Percentiles rank a stretch among this genome's conserved stretches.
These are phyloP conservation scores for Coregonus sp. DNA, from an alignment of 2,797 vertebrate species.

Conservation along the genomic window DNA sequence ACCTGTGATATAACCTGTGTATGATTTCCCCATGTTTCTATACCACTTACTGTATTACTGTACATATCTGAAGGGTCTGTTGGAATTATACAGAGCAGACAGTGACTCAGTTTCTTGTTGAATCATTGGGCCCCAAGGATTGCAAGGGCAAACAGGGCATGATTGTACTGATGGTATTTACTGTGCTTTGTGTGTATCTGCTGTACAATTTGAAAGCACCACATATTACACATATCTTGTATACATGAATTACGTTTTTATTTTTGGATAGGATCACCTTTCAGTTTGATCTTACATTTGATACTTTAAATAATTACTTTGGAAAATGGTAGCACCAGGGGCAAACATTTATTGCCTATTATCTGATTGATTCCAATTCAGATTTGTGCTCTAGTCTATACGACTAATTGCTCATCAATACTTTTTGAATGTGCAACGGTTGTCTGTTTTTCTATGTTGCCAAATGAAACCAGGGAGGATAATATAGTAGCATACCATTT, in stretches of 20 bases:
- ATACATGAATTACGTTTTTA: conserved; percentile 37
- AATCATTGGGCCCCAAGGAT: background rate
- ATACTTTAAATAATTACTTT: conserved; percentile 24
- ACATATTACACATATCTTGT: conserved; percentile 21
- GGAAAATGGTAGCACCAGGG: conserved; percentile 49
- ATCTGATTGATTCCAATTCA: conserved; percentile 16
- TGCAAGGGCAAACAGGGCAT: background rate
- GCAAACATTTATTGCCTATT: conserved; percentile 8
- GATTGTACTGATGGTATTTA: background rate
- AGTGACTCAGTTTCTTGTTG: background rate
- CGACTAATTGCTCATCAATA: conserved; percentile 10
- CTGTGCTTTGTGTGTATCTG: background rate
- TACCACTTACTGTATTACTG: background rate
- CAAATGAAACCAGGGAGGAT: conserved; percentile 30
- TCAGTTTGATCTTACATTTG: conserved; percentile 21
- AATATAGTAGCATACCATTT: conserved; percentile 18
- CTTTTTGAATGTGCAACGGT: conserved; percentile 4
- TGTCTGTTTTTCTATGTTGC: conserved; percentile 18
- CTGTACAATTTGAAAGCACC: conserved; percentile 20
- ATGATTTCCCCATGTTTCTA: background rate
- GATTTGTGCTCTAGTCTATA: conserved; percentile 20
- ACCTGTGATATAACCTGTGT: background rate
- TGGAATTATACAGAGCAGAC: background rate
- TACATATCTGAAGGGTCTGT: background rate
- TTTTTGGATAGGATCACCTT: conserved; percentile 30